Base-by-base conservation (phyloP, 2,797 vertebrate species). In the Tangara arthus region DNA sequence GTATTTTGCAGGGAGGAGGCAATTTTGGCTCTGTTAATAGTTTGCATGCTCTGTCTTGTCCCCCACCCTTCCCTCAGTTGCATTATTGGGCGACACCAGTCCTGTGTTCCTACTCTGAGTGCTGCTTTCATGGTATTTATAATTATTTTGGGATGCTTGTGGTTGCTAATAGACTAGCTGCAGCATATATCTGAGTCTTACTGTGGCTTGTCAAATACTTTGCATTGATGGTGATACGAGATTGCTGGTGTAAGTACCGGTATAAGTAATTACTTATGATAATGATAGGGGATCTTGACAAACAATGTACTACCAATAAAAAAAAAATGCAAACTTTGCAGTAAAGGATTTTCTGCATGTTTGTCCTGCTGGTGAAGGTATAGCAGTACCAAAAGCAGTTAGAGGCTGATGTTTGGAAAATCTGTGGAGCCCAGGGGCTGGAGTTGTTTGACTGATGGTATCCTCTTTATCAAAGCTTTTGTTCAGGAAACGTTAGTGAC, bases 381-480 rank as follows among this genome's bases (percentile, higher is more conserved):
- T 9, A 30, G 12, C 0, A 1, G 8, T 72, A 41, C 23, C 60
- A 56, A 89, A 92, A 87, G 8, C 32, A 49, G 28, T 59, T 71
- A 19, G 63, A 30, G 66, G 42, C 21, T 39, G 32, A 53, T 53
- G 8, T 59, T 39, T 79, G 49, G 68, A 52, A 89, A 50, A 75
- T 66, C 39, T 70, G 2, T 66, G 41, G 37, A 92, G 37, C n/a
- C 32, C 15, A 47, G 9, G 34, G 39, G 24, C 7, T 72, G 32
- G 11, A 55, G 56, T 37, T 76, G 39, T 90, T 89, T 89, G 41
- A 50, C 49, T 49, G 35, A 73, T 52, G 1, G 2, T 37, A 19
- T 70, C 35, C 21, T 82, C 37, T 90, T 84, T 53, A 42, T 81
- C 46, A 46, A 53, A 81, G 34, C 12, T 64, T 93, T 84, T 44